Percentiles rank a stretch among this genome's conserved stretches.
phyloP scores from a whole-genome alignment of 2,888 invertebrate genomes.

The Dasypogon diadema region DNA sequence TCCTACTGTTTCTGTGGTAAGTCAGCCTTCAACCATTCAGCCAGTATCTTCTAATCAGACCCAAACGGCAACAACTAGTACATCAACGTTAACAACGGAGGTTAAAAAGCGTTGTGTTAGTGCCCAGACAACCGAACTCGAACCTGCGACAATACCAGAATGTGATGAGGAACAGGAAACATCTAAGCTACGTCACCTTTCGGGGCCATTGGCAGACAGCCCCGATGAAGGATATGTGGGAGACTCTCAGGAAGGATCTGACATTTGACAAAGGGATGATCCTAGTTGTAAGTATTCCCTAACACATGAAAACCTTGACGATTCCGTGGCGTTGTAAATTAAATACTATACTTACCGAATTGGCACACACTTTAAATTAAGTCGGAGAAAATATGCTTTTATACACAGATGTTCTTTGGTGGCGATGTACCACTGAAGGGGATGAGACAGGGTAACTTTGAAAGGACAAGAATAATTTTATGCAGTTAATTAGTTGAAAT shows the following conservation, averaged over 20 bases:
- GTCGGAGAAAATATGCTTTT: background rate
- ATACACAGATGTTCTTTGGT: background rate
- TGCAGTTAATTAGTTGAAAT: background rate
- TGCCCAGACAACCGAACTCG: constrained; percentile 72
- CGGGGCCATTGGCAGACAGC: constrained; percentile 77
- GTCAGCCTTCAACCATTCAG: constrained; percentile 56
- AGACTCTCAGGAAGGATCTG: constrained; percentile 76
- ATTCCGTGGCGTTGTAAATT: constrained; percentile 66
- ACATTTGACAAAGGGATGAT: constrained; percentile 73
- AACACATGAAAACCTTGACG: constrained; percentile 60
- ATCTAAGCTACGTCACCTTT: constrained; percentile 70
- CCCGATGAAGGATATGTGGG: constrained; percentile 91
- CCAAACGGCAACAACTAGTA: constrained; percentile 55
- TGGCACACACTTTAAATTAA: background rate
- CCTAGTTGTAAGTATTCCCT: constrained; percentile 38
- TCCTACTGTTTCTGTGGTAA: constrained; percentile 45
- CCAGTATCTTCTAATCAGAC: constrained; percentile 65
- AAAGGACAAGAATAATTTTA: background rate
- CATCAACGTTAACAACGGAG: constrained; percentile 65
- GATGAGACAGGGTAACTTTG: constrained; percentile 40
- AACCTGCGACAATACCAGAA: constrained; percentile 68
- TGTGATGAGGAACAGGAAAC: constrained; percentile 69
- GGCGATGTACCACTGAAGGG: background rate
- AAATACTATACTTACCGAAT: background rate
- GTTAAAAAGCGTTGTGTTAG: constrained; percentile 72